phyloP scores from a whole-genome alignment of 2,797 vertebrate genomes.

The Eptatretus atami region DNA sequence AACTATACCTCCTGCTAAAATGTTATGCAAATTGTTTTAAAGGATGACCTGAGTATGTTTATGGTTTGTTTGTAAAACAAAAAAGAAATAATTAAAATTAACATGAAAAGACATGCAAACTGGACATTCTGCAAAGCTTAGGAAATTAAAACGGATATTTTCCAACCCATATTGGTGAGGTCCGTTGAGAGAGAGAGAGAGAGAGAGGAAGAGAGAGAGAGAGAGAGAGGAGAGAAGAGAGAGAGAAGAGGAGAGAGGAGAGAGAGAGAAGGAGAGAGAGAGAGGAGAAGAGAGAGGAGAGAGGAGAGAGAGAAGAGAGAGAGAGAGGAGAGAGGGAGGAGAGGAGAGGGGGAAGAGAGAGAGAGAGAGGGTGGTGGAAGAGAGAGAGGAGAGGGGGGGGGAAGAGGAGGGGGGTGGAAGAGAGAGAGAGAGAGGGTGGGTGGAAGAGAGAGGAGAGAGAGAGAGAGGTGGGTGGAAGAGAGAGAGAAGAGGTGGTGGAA shows the following conservation, averaged over 20 bases:
- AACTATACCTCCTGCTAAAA: no score
- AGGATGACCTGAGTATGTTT: no score
- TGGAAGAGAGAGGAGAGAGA: not conserved
- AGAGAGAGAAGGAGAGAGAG: not conserved
- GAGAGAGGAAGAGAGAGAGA: not conserved
- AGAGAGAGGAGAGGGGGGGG: not conserved
- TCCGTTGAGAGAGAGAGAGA: not conserved
- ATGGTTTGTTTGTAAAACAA: no score
- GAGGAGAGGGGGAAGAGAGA: no score
- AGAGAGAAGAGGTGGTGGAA: not conserved
- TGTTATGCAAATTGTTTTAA: no score
- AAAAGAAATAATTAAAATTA: no score
- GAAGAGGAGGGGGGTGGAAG: no score
- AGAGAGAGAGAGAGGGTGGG: not conserved
- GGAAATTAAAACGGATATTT: no score
- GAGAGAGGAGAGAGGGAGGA: not conserved
- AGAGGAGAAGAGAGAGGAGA: not conserved
- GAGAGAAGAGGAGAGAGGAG: not conserved
- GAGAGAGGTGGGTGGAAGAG: not conserved
- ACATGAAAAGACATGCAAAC: no score
- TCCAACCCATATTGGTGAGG: no score
- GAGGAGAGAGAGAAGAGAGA: not conserved
- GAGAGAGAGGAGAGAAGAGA: not conserved
- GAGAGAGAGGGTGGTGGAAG: not conserved
- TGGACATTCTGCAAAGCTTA: no score